Evolutionary conservation across 2,797 vertebrate species (phyloP).

Genomic region (Danionella dracula): DNA sequence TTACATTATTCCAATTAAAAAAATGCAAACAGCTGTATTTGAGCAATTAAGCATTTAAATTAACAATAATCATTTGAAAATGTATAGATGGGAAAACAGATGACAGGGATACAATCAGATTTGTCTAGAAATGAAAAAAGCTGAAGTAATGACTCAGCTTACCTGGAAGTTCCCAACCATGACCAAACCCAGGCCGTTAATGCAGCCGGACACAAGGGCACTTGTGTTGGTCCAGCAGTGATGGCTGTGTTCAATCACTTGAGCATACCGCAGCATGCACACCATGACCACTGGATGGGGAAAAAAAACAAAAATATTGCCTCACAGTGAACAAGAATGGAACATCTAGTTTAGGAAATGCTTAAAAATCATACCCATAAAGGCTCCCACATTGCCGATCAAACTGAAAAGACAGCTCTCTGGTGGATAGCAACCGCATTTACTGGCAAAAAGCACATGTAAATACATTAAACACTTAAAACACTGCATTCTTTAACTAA

Average conservation of each 20-base stretch:
- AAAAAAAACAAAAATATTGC: neutral
- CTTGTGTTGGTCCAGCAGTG: constrained; percentile 86
- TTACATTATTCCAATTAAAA: too few species aligned
- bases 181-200: constrained; percentile 81
- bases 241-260: constrained; percentile 85
- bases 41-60: too few species aligned
- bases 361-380: constrained; percentile 80
- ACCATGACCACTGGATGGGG: constrained; percentile 79
- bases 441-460: constrained; percentile 63
- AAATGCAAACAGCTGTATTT: too few species aligned
- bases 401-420: constrained; percentile 94
- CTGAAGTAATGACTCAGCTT: neutral
- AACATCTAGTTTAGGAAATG: neutral
- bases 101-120: too few species aligned
- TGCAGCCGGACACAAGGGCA: constrained; percentile 81
- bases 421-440: constrained; percentile 85
- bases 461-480: too few species aligned
- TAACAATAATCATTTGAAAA: too few species aligned
- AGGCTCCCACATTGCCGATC: constrained; percentile 87
- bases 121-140: neutral
- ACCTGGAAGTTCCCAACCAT: constrained; percentile 94
- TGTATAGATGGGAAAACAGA: too few species aligned
- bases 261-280: constrained; percentile 85
- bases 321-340: neutral
- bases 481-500: too few species aligned